Evolutionary conservation across 2,797 vertebrate species (phyloP), one percentile per base, ranked within the genome.

Genomic region (Euthynnus affinis): DNA sequence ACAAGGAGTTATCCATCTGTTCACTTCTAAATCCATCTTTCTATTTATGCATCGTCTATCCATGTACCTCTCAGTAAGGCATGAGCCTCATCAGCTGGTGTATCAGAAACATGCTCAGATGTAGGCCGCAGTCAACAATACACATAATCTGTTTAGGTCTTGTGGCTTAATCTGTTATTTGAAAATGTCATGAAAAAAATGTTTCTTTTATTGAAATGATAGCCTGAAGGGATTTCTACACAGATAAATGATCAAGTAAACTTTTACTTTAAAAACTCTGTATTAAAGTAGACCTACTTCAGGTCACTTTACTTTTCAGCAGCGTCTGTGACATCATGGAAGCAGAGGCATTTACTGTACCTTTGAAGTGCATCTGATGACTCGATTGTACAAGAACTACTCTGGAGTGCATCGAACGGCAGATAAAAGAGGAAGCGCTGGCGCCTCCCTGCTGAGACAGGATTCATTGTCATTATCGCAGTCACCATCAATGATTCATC

Each of bases 351-450:
- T 71, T 83, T 76, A 46, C 74, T 53, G 44, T 13, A 51, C 71
- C 72, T 86, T 74, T 86, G 82, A 84, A 76, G 75, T 40, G 40
- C 49, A 75, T 74, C 52, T 0, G 7, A 76, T 72, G 73, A 75
- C 68, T 81, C 58, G 32, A 42, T 27, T 51, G n/a, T 53, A 64
- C 27, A 53, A 65, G 76, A 80, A 51, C 27, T 48, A 64, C 64
- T 77, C 23, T 13, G 32, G 34, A 79, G 27, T 49, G 23, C 51
- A 67, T 37, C 6, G 56, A 74, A 22, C 27, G 1, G 32, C 40
- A 80, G 66, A 84, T 69, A 62, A 81, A 81, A 82, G 81, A 81
- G 70, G 82, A 83, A 80, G 59, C 23, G 2, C 52, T 17, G 42
- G 20, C 76, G 56, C 60, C 77, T 80, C 62, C 78, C 63, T 44